Evolutionary conservation across 2,113 vertebrate species (phyloP).

Genomic region (Taxidea taxus): DNA sequence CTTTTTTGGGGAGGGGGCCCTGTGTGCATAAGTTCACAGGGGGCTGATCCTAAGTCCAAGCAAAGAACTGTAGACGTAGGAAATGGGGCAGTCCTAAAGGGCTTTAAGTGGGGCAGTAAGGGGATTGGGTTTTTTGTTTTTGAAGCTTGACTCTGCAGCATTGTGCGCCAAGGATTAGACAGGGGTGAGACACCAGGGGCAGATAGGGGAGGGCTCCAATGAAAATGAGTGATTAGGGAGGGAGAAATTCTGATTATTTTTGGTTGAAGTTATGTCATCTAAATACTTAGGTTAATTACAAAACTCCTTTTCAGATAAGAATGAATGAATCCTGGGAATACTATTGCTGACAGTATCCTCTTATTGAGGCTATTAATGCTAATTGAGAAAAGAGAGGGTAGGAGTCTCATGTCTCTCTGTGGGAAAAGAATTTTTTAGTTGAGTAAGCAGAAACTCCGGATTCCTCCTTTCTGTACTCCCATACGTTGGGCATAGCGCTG

Average conservation of each 20-base stretch:
- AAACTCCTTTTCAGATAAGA: slow-evolving; percentile 19
- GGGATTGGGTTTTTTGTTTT: background rate
- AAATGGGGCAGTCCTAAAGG: background rate
- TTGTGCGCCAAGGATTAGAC: background rate
- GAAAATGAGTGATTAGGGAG: background rate
- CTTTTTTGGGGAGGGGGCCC: background rate
- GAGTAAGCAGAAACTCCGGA: background rate
- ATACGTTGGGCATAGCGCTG: background rate
- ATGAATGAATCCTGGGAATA: background rate
- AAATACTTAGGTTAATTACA: background rate
- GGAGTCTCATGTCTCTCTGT: background rate
- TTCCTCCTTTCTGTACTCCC: background rate
- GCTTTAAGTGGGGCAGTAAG: background rate
- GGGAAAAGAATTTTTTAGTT: slow-evolving; percentile 17
- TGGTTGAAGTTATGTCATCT: background rate
- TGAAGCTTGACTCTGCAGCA: background rate
- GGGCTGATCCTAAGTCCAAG: background rate
- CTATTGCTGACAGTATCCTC: background rate
- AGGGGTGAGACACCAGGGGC: background rate
- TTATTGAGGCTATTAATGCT: background rate
- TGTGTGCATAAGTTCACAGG: background rate
- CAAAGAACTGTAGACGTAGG: background rate
- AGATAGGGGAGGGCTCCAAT: background rate
- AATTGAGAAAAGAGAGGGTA: background rate
- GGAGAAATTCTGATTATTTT: background rate